phyloP scores from a whole-genome alignment of 2,888 invertebrate genomes.

The Hyposoter didymator region DNA sequence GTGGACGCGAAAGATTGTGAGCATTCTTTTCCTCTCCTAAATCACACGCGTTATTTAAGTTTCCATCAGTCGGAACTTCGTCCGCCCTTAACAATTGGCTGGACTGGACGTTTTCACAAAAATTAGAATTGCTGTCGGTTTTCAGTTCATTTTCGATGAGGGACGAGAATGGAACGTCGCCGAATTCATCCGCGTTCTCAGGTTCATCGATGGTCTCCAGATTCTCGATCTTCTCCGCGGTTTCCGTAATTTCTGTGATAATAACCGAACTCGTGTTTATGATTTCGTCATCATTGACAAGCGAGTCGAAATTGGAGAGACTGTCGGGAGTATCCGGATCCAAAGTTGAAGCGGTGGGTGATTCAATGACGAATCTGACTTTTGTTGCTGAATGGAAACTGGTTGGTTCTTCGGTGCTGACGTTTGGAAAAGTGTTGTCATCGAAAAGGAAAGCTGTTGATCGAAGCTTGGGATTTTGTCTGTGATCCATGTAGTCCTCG shows the following conservation, averaged over 20 bases:
- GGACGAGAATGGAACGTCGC: constrained; percentile 67
- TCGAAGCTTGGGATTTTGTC: constrained; percentile 68
- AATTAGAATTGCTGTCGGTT: neutral
- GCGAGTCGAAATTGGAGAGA: constrained; percentile 65
- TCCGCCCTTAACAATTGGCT: neutral
- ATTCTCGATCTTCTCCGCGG: neutral
- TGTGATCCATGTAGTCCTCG: constrained; percentile 79
- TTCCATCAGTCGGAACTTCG: neutral
- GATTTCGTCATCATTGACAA: constrained; percentile 46
- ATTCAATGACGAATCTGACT: constrained; percentile 79
- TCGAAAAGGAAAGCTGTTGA: constrained; percentile 63
- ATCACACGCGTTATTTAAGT: neutral
- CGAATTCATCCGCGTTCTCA: constrained; percentile 62
- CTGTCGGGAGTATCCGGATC: constrained; percentile 66
- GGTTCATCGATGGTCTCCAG: neutral
- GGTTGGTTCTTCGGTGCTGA: constrained; percentile 29
- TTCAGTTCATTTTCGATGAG: constrained; percentile 39
- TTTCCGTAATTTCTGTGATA: constrained; percentile 56
- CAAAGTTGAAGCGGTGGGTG: constrained; percentile 72
- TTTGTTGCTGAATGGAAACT: constrained; percentile 67
- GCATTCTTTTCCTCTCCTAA: constrained; percentile 8
- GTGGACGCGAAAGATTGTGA: neutral
- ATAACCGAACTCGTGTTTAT: constrained; percentile 36
- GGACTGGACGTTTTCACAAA: neutral
- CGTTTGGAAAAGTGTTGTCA: constrained; percentile 52